These are phyloP conservation scores for Saccostrea glomerata DNA, from an alignment of 1,140 invertebrate genomes.

Conservation along the genomic window DNA sequence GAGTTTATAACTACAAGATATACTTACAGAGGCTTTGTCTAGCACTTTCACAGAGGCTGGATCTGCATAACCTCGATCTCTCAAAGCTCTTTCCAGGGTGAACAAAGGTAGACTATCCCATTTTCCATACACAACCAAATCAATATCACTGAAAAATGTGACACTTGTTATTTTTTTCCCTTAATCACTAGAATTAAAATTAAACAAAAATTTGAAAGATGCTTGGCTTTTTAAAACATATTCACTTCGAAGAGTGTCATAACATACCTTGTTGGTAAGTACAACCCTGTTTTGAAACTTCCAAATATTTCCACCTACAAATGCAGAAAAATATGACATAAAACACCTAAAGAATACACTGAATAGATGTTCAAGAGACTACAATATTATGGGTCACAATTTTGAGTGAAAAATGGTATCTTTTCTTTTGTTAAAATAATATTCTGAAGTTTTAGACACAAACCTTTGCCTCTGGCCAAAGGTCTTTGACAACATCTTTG, in stretches of 20 bases:
- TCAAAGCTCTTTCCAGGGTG: constrained; percentile 92
- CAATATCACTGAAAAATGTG: constrained; percentile 90
- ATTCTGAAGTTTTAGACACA: background rate
- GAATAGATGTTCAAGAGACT: constrained; percentile 35
- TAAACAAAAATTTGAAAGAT: background rate
- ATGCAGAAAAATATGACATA: constrained; percentile 1
- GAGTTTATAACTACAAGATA: background rate
- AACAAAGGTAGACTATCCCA: constrained; percentile 93
- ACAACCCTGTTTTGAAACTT: constrained; percentile 95
- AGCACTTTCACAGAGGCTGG: constrained; percentile 94
- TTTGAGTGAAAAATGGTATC: background rate
- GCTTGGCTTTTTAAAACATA: background rate
- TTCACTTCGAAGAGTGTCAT: background rate
- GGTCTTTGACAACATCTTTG: constrained; percentile 88
- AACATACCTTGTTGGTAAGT: constrained; percentile 91
- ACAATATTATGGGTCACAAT: background rate
- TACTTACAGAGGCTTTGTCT: constrained; percentile 94
- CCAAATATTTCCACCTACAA: constrained; percentile 94
- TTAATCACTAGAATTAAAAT: background rate
- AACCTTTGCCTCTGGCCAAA: constrained; percentile 85
- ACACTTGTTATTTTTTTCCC: background rate
- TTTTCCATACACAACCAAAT: constrained; percentile 96
- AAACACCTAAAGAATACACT: background rate
- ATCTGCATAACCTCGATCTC: constrained; percentile 92
- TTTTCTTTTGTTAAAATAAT: background rate